Conservation (phyloP, 92 coral and sea anemone species). For the Nematostella vectensis region DNA sequence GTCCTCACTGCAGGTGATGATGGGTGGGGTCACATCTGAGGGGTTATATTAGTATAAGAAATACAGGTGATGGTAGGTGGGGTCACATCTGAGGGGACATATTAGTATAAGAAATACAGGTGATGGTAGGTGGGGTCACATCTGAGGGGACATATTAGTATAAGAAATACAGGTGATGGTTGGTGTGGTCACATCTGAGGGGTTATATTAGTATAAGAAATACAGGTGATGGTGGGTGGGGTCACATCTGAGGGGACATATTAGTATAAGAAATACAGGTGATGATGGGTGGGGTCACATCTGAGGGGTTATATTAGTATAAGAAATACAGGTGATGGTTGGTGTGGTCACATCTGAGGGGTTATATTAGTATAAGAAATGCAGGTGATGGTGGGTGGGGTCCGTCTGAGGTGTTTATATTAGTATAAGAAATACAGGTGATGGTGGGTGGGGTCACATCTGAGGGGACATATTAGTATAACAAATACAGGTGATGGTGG, state of each 20-base stretch:
- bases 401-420: too few species aligned
- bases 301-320: too few species aligned
- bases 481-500: constrained; percentile 54
- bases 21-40: constrained; percentile 45
- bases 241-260: constrained; percentile 42
- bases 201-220: too few species aligned
- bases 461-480: too few species aligned
- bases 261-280: too few species aligned
- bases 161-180: constrained; percentile 54
- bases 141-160: too few species aligned
- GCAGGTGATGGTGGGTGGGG: constrained; percentile 49
- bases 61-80: constrained; percentile 62
- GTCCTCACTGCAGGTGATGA: constrained; percentile 41
- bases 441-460: constrained; percentile 48
- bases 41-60: too few species aligned
- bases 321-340: constrained; percentile 49
- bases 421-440: constrained; percentile 55
- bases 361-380: too few species aligned
- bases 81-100: constrained; percentile 34
- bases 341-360: constrained; percentile 53
- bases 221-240: constrained; percentile 54
- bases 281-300: constrained; percentile 40
- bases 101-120: too few species aligned
- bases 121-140: constrained; percentile 40
- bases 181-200: constrained; percentile 47